These are phyloP conservation scores for Rhizoglyphus robini DNA, from an alignment of 1,140 invertebrate species.

Conservation along the genomic window DNA sequence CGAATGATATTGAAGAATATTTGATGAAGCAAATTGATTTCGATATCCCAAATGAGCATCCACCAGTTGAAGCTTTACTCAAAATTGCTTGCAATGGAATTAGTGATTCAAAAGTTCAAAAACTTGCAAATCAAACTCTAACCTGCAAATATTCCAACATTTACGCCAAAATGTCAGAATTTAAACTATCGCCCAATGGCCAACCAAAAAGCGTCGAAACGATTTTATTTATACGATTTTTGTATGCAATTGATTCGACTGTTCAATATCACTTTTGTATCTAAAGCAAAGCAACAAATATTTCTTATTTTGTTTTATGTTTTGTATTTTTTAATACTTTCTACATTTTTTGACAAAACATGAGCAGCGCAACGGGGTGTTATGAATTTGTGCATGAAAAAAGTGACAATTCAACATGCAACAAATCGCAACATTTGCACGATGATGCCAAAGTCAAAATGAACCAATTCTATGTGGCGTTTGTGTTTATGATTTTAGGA, in stretches of 20 bases:
- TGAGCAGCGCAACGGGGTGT: not conserved
- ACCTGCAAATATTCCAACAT: not conserved
- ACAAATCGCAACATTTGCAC: not conserved
- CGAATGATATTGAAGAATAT: constrained; percentile 16
- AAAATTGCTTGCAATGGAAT: constrained; percentile 5
- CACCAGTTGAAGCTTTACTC: not conserved
- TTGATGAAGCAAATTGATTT: not conserved
- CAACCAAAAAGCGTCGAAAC: not conserved
- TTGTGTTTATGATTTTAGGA: not conserved
- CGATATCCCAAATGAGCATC: not conserved
- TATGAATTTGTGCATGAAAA: too few species aligned
- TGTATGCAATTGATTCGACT: not conserved
- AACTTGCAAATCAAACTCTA: not conserved
- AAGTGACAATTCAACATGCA: not conserved
- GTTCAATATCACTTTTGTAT: not conserved
- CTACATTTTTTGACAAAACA: not conserved
- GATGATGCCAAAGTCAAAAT: not conserved
- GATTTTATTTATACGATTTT: not conserved
- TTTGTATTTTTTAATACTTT: too few species aligned
- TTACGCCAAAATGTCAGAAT: not conserved
- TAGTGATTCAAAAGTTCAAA: not conserved
- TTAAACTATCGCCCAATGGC: not conserved
- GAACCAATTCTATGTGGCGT: not conserved
- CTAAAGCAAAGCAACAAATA: not conserved
- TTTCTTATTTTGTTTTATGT: not conserved